Conservation (phyloP, 2,888 invertebrate genomes). For the Ophonus ardosiacus region DNA sequence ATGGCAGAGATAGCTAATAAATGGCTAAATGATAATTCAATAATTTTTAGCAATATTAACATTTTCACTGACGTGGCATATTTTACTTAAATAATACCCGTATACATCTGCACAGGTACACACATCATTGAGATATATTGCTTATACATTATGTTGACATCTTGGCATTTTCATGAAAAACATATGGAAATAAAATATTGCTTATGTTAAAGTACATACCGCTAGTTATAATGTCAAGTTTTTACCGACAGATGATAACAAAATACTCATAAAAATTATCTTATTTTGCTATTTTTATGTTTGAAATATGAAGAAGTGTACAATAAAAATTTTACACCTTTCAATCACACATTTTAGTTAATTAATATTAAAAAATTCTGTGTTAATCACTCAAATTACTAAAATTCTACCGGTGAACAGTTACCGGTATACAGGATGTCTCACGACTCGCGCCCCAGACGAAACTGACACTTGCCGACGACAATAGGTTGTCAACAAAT, state of each 20-base stretch:
- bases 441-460: too few species aligned
- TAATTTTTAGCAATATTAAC: neutral
- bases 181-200: neutral
- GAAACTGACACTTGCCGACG: too few species aligned
- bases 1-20: slow-evolving; percentile 3
- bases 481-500: too few species aligned
- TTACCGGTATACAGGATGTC: too few species aligned
- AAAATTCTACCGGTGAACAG: too few species aligned
- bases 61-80: neutral
- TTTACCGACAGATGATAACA: neutral
- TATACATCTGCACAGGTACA: neutral
- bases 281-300: neutral
- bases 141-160: neutral
- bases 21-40: slow-evolving; percentile 8
- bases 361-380: too few species aligned
- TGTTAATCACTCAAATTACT: too few species aligned
- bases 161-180: neutral
- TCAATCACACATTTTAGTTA: too few species aligned
- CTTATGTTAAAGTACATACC: neutral
- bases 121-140: slow-evolving; percentile 7
- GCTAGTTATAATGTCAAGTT: neutral
- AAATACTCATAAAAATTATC: neutral
- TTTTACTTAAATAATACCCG: slow-evolving; percentile 12
- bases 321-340: too few species aligned
- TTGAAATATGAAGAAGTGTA: too few species aligned